Evolutionary conservation across 2,888 invertebrate species (phyloP).

Genomic region (Callyntrura sp.): DNA sequence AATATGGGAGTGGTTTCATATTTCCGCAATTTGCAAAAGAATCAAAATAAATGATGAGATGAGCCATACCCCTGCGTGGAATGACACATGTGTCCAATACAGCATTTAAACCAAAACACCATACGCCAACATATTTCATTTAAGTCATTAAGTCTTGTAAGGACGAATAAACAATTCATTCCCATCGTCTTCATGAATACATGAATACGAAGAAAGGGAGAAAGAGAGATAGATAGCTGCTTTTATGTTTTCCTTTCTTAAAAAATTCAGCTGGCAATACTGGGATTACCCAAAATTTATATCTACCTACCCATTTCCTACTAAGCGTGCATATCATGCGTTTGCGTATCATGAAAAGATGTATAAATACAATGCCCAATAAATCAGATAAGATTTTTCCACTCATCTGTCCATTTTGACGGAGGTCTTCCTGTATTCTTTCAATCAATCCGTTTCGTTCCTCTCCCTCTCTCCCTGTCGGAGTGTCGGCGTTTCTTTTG

Average conservation of each 20-base stretch:
- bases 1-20: slow-evolving; percentile 53
- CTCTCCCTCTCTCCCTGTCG: background rate
- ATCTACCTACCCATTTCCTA: too few species aligned
- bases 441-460: slow-evolving; percentile 59
- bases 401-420: slow-evolving; percentile 34
- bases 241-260: too few species aligned
- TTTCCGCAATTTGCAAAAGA: slow-evolving; percentile 69
- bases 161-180: too few species aligned
- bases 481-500: slow-evolving; percentile 66
- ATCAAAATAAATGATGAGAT: slow-evolving; percentile 34
- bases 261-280: too few species aligned
- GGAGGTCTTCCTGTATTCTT: slow-evolving; percentile 59
- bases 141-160: too few species aligned
- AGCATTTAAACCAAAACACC: background rate
- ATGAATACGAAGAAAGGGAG: background rate
- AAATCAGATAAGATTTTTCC: background rate
- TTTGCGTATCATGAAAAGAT: too few species aligned
- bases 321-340: too few species aligned
- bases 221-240: too few species aligned
- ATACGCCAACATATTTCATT: background rate
- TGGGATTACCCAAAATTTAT: too few species aligned
- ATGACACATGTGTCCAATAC: slow-evolving; percentile 5
- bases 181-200: too few species aligned
- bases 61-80: background rate
- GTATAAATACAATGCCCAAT: background rate